Conservation (phyloP, 2,888 invertebrate genomes). For the Platypus cylindrus region DNA sequence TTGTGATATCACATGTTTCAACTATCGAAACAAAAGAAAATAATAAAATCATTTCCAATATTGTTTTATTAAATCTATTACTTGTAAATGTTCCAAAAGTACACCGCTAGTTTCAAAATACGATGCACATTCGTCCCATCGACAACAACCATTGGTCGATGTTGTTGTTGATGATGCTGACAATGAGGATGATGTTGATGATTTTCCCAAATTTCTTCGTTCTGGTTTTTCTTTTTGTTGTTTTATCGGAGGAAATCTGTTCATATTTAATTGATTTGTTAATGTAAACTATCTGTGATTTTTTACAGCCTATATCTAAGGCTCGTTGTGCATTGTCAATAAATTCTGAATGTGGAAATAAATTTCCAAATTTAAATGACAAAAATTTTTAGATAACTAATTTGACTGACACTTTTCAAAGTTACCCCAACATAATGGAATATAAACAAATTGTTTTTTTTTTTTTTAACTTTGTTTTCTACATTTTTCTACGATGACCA, state of each 20-base stretch:
- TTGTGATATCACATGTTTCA: constrained; percentile 76
- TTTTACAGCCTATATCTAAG: too few relatives aligned
- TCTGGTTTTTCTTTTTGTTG: constrained; percentile 19
- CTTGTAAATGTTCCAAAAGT: constrained; percentile 79
- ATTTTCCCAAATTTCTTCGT: constrained; percentile 27
- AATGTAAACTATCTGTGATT: too few relatives aligned
- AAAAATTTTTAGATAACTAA: too few relatives aligned
- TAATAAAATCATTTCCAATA: neutral
- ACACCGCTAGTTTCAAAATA: constrained; percentile 69
- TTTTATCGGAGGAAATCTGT: constrained; percentile 12
- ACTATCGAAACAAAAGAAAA: constrained; percentile 39
- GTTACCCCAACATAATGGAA: too few relatives aligned
- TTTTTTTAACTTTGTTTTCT: too few relatives aligned
- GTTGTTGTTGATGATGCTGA: constrained; percentile 28
- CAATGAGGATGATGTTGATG: constrained; percentile 27
- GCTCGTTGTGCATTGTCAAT: too few relatives aligned
- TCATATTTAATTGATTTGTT: too few relatives aligned
- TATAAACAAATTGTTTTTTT: too few relatives aligned
- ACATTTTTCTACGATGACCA: too few relatives aligned
- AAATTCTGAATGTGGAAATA: too few relatives aligned
- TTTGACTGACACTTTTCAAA: too few relatives aligned
- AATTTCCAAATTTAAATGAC: too few relatives aligned
- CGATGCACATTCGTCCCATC: constrained; percentile 72
- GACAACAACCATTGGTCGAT: constrained; percentile 43
- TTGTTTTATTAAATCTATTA: constrained; percentile 27